Base-by-base conservation (phyloP, 2,888 invertebrate genomes). In the Agonopterix heracliana region DNA sequence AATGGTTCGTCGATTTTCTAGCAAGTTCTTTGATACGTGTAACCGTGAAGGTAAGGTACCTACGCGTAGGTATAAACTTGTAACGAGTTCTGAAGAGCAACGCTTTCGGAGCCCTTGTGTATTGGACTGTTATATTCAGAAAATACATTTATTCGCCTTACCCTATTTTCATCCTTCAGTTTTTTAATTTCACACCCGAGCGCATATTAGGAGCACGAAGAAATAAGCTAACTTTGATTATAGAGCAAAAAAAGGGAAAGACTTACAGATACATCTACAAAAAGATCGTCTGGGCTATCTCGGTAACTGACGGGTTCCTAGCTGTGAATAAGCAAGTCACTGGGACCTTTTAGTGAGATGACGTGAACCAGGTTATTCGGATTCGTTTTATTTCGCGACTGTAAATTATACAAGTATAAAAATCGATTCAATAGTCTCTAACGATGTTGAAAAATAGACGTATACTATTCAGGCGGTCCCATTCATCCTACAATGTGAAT, bases 401-500 rank as follows among this genome's bases (percentile, higher is more conserved):
- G 57, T 55, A 54, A 59, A 59, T 57, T 52, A 57, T 58, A 57
- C 55, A 59, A 48, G 53, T 54, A 61, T 60, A 61, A 54, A 60
- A 62, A 54, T 56, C 53, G 47, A 54, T 60, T 71, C 57, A 68
- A 68, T 65, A 62, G 64, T 60, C 61, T 60, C 56, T 70, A 71
- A 72, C 68, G 69, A 73, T 59, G 65, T 60, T 74, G 66, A 73
- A 73, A 74, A 77, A 75, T 70, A 69, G 73, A 74, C 71, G 70
- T 66, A 66, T 59, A 59, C 71, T 71, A 81, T 81, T 77, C 71
- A 77, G 65, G 60, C 57, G 61, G 57, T 65, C 59, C 71, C 73
- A 80, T 81, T 81, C 77, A 82, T 71, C 54, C 54, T 53, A 26
- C 72, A 75, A 74, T 74, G 69, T 69, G 64, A 68, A 57, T 63